Percentiles rank a stretch among this genome's conserved stretches.
These are phyloP conservation scores for Acanthoscelides obtectus DNA, from an alignment of 2,888 invertebrate genomes.

Conservation along the genomic window DNA sequence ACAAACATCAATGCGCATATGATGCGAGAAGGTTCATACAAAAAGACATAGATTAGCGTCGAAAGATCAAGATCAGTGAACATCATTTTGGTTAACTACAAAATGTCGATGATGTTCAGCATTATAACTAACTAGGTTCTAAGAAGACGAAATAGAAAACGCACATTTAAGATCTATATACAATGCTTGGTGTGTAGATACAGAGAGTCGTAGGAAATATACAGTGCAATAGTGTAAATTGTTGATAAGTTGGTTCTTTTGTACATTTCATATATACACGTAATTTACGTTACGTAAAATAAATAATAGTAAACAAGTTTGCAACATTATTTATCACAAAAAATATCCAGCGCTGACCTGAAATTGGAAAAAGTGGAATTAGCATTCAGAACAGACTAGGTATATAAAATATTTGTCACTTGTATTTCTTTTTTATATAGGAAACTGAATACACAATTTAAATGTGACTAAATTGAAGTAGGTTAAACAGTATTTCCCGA, in stretches of 20 bases:
- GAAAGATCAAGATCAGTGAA: too few species aligned
- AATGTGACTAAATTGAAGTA: too few species aligned
- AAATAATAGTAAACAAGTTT: background rate
- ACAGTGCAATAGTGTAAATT: background rate
- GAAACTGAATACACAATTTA: too few species aligned
- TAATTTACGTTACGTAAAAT: background rate
- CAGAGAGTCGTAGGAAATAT: background rate
- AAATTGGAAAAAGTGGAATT: background rate
- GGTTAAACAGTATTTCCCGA: too few species aligned
- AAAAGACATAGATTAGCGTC: too few species aligned
- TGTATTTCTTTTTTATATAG: too few species aligned
- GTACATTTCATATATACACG: background rate
- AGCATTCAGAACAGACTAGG: background rate
- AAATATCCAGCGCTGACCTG: background rate
- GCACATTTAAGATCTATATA: background rate
- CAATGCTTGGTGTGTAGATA: background rate
- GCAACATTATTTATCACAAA: background rate
- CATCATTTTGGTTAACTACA: background rate
- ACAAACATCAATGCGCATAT: too few species aligned
- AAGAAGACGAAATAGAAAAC: too few species aligned
- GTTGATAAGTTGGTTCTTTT: background rate
- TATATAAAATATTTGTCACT: background rate
- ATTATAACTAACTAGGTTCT: background rate
- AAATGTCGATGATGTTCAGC: background rate
- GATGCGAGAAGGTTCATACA: too few species aligned